phyloP scores from a whole-genome alignment of 2,113 vertebrate genomes.

The Lasiurus cinereus region DNA sequence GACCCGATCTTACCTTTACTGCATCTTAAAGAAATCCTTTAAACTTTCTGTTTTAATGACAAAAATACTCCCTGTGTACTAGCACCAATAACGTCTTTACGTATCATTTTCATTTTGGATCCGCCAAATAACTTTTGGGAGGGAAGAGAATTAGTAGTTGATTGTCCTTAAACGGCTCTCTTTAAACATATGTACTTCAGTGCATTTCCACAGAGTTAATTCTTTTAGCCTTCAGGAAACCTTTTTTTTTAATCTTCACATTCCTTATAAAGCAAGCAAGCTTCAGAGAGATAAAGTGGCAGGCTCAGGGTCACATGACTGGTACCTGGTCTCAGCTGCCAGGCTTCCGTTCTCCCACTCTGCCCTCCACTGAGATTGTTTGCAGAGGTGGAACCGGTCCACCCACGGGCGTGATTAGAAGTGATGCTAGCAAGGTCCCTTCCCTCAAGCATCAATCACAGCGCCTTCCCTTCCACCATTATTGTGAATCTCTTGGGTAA shows the following conservation, averaged over 20 bases:
- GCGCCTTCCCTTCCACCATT: background rate
- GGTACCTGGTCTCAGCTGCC: background rate
- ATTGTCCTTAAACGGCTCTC: background rate
- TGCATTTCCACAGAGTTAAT: background rate
- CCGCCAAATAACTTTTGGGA: background rate
- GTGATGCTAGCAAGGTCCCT: background rate
- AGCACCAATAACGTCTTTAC: background rate
- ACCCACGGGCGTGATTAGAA: background rate
- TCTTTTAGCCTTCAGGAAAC: background rate
- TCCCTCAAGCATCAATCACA: background rate
- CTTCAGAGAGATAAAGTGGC: background rate
- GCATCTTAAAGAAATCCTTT: background rate
- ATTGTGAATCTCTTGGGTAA: background rate
- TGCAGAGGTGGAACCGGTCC: background rate
- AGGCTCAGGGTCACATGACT: background rate
- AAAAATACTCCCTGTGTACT: background rate
- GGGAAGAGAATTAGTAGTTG: background rate
- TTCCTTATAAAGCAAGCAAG: background rate
- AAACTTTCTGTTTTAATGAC: background rate
- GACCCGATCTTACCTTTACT: background rate
- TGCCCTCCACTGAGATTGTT: background rate
- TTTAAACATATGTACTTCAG: background rate
- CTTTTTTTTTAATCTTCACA: background rate
- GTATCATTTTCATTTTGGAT: background rate
- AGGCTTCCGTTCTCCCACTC: background rate